Evolutionary conservation across 2,888 invertebrate genomes (phyloP).

Genomic region (Lutraria lutraria): DNA sequence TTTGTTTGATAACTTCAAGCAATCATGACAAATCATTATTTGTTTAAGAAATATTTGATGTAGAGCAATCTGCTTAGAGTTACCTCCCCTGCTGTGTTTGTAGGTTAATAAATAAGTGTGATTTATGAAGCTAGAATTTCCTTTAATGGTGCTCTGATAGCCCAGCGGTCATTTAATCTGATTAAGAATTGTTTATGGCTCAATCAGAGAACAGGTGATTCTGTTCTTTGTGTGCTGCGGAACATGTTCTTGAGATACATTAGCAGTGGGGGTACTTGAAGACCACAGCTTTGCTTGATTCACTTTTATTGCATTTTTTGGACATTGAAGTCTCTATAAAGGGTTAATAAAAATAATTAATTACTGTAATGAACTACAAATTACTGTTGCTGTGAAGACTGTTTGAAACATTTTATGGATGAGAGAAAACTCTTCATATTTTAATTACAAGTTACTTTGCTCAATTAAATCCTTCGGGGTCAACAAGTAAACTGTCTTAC

Average conservation of each 20-base stretch:
- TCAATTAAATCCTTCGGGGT: not conserved
- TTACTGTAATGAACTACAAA: constrained; percentile 14
- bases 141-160: constrained; percentile 38
- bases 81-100: constrained; percentile 33
- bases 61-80: not conserved
- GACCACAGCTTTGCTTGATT: constrained; percentile 34
- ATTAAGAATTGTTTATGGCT: constrained; percentile 40
- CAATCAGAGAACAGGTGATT: constrained; percentile 45
- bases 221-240: not conserved
- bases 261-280: constrained; percentile 7
- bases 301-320: constrained; percentile 24
- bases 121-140: constrained; percentile 43
- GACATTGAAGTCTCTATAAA: constrained; percentile 27
- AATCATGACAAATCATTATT: constrained; percentile 24
- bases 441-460: not conserved
- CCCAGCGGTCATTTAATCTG: constrained; percentile 46
- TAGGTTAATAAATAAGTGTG: constrained; percentile 37
- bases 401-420: not conserved
- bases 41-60: constrained; percentile 3
- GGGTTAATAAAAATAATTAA: constrained; percentile 4
- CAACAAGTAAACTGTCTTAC: not conserved
- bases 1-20: constrained; percentile 9
- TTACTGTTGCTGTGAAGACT: not conserved
- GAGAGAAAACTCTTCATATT: not conserved
- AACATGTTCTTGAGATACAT: not conserved